Evolutionary conservation across 37 sponge, comb jelly and placozoan genomes (phyloP).

Genomic region (Hexactinellida sp.): DNA sequence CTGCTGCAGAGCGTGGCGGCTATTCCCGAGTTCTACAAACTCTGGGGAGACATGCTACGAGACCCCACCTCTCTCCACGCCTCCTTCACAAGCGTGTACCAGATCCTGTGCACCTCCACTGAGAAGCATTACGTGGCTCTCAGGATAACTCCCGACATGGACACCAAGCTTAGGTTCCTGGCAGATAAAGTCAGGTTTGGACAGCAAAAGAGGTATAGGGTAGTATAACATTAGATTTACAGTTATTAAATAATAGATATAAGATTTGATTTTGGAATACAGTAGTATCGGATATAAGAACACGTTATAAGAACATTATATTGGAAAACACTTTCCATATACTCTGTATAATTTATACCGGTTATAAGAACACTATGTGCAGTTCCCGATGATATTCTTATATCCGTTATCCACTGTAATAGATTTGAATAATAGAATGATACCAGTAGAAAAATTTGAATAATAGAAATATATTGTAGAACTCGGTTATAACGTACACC

Average conservation of each 20-base stretch:
- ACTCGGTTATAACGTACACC: too few species aligned
- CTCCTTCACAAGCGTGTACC: slow-evolving; percentile 54
- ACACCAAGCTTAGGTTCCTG: slow-evolving; percentile 79
- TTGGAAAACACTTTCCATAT: too few species aligned
- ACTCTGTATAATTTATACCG: too few species aligned
- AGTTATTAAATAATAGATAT: neutral
- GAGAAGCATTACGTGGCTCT: slow-evolving; percentile 70
- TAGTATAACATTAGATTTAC: neutral
- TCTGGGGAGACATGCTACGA: slow-evolving; percentile 75
- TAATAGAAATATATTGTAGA: too few species aligned
- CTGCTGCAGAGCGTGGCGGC: slow-evolving; percentile 84
- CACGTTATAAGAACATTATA: too few species aligned
- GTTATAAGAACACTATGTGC: too few species aligned
- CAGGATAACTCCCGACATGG: slow-evolving; percentile 76
- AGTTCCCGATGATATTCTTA: too few species aligned
- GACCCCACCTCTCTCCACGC: slow-evolving; percentile 64
- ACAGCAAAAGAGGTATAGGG: slow-evolving; percentile 65
- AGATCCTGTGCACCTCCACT: slow-evolving; percentile 60
- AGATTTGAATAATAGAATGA: too few species aligned
- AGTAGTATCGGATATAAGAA: too few species aligned
- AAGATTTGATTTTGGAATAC: too few species aligned
- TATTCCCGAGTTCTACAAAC: slow-evolving; percentile 66
- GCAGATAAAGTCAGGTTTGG: slow-evolving; percentile 88
- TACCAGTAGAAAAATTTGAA: too few species aligned
- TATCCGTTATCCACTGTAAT: too few species aligned